Evolutionary conservation across 2,888 invertebrate genomes (phyloP), one percentile per base, ranked within the genome.

Genomic region (Drosophila aldrichi): DNA sequence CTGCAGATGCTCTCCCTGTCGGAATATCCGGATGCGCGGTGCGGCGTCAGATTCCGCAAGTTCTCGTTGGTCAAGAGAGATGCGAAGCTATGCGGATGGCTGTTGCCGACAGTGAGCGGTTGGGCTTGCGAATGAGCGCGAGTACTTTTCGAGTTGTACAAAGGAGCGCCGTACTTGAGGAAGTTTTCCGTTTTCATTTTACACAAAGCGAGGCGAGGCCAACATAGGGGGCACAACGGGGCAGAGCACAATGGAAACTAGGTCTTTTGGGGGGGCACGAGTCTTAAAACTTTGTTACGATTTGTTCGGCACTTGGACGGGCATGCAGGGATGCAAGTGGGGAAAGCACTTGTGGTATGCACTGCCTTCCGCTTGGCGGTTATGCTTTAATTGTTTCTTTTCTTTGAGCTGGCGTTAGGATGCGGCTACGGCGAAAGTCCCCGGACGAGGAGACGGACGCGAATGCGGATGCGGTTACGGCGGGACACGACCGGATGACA

Each of bases 181-280:
- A 88, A 89, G 78, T 89, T 89, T 89, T 92, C 91, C 81, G 92
- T 90, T 92, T 91, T 92, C 92, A 92, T 92, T 91, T 91, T 92
- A 76, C 73, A 57, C 49, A 43, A 29, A 44, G 22, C 20, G 49
- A 14, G 54, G 62, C 59, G 60, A 12, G 43, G 63, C 70, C 64
- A 74, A 70, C 75, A 74, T 74, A 68, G 58, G 74, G 48, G 41
- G 52, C 51, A 55, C 12, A 54, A 43, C 46, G n/a, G 51, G 54
- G 72, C 29, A 8, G 49, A 25, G 56, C 52, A 58, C 12, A 49
- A 52, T 34, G 25, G 52, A 60, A 69, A 66, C 52, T 70, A 51
- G 73, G 72, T 72, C 72, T 73, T 64, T n/a, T n/a, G n/a, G n/a
- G 38, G 46, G 38, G 46, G 77, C 51, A 61, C 59, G 65, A 59